Conservation (phyloP, 1,140 invertebrate genomes). For the Bombus affinis region DNA sequence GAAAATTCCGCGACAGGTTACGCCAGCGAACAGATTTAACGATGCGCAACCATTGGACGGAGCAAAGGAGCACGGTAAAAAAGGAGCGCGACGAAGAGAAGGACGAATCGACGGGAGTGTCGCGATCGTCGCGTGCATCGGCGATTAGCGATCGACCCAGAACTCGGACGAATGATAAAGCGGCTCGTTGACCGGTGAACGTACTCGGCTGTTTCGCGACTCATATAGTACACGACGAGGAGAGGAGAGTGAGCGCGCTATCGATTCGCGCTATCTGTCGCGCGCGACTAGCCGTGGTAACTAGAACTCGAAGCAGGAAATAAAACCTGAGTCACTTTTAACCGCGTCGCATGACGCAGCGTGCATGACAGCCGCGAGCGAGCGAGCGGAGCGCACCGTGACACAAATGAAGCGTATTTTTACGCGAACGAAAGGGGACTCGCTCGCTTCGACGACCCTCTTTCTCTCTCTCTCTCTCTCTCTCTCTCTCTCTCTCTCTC, state of each 20-base stretch:
- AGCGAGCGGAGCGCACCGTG: conserved; percentile 9
- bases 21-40: conserved; percentile 48
- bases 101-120: not conserved
- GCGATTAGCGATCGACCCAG: conserved; percentile 57
- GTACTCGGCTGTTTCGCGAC: not conserved
- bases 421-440: conserved; percentile 14
- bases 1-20: conserved; percentile 49
- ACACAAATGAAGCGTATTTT: conserved; percentile 58
- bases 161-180: conserved; percentile 58
- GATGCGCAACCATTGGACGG: not conserved
- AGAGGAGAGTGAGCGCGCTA: not conserved
- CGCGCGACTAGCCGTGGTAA: conserved; percentile 35
- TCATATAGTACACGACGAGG: not conserved
- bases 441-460: not conserved
- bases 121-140: not conserved
- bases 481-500: not conserved
- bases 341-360: conserved; percentile 49
- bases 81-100: not conserved
- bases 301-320: conserved; percentile 65
- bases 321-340: conserved; percentile 69
- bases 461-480: not conserved
- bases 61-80: not conserved
- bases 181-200: conserved; percentile 8
- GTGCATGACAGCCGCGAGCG: conserved; percentile 15
- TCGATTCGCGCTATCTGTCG: conserved; percentile 37